Evolutionary conservation across 2,888 invertebrate species (phyloP), one percentile per base, ranked within the genome.

Genomic region (Clanis bilineata): DNA sequence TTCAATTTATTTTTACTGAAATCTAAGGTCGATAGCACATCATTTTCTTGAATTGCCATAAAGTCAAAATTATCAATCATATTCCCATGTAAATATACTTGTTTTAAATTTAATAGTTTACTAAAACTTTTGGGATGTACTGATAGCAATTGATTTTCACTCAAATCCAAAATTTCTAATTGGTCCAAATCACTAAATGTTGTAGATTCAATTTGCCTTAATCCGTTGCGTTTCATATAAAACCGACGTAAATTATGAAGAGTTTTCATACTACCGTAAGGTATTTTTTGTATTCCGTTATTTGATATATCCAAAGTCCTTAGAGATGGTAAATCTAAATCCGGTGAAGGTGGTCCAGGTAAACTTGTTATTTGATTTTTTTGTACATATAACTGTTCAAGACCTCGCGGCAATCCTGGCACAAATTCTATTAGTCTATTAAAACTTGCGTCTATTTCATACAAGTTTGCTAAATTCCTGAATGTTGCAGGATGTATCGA

Each of bases 401-500:
- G 88, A 44, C 95, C 96, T 69, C 95, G 92, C 0, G 97, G 97
- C 57, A 97, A 85, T 0, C 96, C 96, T 1, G 96, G 95, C n/a
- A 96, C 93, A 65, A 97, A 94, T 72, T 95, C 95, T n/a, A 94
- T 85, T 63, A 97, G 79, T 60, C 94, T 93, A 80, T 97, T 97
- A 66, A 92, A 91, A 71, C 96, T 95, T 0, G 95, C 93, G 78
- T 97, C 97, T 25, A 97, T 85, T 82, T 96, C 96, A 70, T 96
- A 97, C 0, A 98, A 90, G 65, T 95, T 94, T 56, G 94, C 93
- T 58, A 97, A 83, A 72, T 95, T 95, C 62, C 95, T 91, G 70
- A 98, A 96, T 0, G 96, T 96, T 22, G 95, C 94, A 1, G 96
- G 95, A 83, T 96, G 96, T 59, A 97, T 80, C 0, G 93, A 92